Percentiles rank a stretch among this genome's conserved stretches.
Conservation (phyloP, 1,140 invertebrate genomes). For the Trichogramma pretiosum region DNA sequence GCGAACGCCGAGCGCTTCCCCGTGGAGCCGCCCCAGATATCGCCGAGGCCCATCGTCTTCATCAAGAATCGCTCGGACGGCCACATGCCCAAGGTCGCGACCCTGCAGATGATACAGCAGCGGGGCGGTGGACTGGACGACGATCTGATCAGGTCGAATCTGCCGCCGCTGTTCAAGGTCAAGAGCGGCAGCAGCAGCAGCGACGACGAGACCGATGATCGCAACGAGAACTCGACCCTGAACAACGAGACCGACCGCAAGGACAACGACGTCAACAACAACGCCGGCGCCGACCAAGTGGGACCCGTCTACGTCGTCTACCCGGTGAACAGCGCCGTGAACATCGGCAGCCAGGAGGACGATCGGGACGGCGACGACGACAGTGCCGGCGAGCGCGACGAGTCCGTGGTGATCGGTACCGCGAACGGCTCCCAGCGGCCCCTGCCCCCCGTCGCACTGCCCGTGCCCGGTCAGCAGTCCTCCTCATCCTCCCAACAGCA, state of each 20-base stretch:
- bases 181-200: slow-evolving; percentile 15
- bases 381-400: slow-evolving; percentile 42
- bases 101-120: slow-evolving; percentile 58
- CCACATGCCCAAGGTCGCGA: slow-evolving; percentile 36
- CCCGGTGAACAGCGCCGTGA: slow-evolving; percentile 46
- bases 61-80: slow-evolving; percentile 33
- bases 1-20: slow-evolving; percentile 32
- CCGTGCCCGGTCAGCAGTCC: slow-evolving; percentile 31
- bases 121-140: slow-evolving; percentile 27
- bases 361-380: no score
- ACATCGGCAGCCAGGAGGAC: slow-evolving; percentile 44
- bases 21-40: slow-evolving; percentile 39
- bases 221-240: not conserved
- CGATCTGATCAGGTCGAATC: slow-evolving; percentile 19
- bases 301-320: slow-evolving; percentile 56
- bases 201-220: slow-evolving; percentile 12
- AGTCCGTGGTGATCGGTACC: slow-evolving; percentile 49
- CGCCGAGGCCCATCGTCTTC: slow-evolving; percentile 38
- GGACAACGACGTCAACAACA: not conserved
- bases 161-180: slow-evolving; percentile 17
- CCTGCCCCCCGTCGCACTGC: slow-evolving; percentile 46
- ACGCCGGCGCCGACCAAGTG: not conserved
- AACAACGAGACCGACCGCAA: slow-evolving; percentile 22
- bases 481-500: no score
- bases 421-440: slow-evolving; percentile 48